These are phyloP conservation scores for Zophobas atratus DNA, from an alignment of 1,140 invertebrate species.

Conservation along the genomic window DNA sequence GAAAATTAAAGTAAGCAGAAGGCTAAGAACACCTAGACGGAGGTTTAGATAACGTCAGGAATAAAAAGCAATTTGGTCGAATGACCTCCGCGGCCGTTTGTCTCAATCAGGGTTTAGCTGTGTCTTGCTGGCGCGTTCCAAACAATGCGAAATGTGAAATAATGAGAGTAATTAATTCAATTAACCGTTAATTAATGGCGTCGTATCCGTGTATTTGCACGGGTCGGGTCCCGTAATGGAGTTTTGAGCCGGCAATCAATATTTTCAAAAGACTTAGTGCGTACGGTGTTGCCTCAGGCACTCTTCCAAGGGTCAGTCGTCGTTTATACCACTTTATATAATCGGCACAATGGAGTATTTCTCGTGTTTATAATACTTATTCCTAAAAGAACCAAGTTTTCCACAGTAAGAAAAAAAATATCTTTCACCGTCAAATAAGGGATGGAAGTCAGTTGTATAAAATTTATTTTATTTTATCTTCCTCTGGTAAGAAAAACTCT, in stretches of 20 bases:
- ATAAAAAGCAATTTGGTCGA: slow-evolving; percentile 66
- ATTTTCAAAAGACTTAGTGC: slow-evolving; percentile 60
- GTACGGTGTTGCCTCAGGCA: slow-evolving; percentile 22
- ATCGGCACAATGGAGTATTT: too few relatives aligned
- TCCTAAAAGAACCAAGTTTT: too few relatives aligned
- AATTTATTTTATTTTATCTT: too few relatives aligned
- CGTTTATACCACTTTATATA: neutral
- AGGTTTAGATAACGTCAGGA: slow-evolving; percentile 59
- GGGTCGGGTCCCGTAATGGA: slow-evolving; percentile 66
- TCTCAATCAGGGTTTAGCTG: slow-evolving; percentile 65
- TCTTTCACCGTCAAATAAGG: too few relatives aligned
- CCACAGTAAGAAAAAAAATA: too few relatives aligned
- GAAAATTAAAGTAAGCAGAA: slow-evolving; percentile 28
- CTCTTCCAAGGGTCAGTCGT: slow-evolving; percentile 28
- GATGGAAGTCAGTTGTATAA: too few relatives aligned
- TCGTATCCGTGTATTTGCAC: slow-evolving; percentile 67
- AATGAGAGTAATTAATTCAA: slow-evolving; percentile 71
- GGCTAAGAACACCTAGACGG: slow-evolving; percentile 58
- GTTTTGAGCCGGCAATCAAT: slow-evolving; percentile 69
- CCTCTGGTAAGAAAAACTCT: too few relatives aligned
- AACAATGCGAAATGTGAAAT: slow-evolving; percentile 67
- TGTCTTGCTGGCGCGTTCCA: slow-evolving; percentile 57
- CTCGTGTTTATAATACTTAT: too few relatives aligned
- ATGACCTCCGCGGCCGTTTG: slow-evolving; percentile 63
- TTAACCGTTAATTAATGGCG: slow-evolving; percentile 70